Percentiles rank a stretch among this genome's conserved stretches.
Evolutionary conservation across 2,797 vertebrate species (phyloP).

Genomic region (Acanthurus tractus): DNA sequence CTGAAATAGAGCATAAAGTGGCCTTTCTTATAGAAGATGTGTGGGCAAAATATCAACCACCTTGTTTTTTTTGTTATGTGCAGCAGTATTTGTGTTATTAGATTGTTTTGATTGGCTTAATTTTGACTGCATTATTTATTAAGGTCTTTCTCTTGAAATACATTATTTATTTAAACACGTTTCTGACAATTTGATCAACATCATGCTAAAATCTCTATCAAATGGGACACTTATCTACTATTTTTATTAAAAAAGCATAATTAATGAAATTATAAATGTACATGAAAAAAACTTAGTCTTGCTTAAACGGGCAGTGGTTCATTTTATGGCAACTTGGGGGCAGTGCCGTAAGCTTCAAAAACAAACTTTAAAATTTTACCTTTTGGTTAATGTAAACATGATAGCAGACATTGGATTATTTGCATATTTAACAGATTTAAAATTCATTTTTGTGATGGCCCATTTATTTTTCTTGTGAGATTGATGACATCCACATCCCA

Average conservation of each 20-base stretch:
- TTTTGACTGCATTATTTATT: not conserved
- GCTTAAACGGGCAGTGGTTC: not conserved
- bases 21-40: conserved; percentile 48
- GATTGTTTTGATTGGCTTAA: not conserved
- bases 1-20: conserved; percentile 71
- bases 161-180: not conserved
- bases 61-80: conserved; percentile 24
- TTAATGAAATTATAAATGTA: too few relatives aligned
- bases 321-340: not conserved
- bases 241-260: not conserved
- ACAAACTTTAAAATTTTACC: not conserved
- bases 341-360: not conserved
- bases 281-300: too few relatives aligned
- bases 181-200: not conserved
- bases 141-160: not conserved
- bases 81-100: conserved; percentile 2
- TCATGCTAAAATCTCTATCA: not conserved
- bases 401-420: not conserved
- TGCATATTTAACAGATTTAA: not conserved
- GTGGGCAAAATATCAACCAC: conserved; percentile 53
- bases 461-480: conserved; percentile 3
- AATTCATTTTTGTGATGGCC: not conserved
- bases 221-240: not conserved
- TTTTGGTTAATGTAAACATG: not conserved
- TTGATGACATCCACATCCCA: not conserved